Percentiles rank a stretch among this genome's conserved stretches.
phyloP scores from a whole-genome alignment of 2,113 vertebrate genomes.

The Pithys albifrons region DNA sequence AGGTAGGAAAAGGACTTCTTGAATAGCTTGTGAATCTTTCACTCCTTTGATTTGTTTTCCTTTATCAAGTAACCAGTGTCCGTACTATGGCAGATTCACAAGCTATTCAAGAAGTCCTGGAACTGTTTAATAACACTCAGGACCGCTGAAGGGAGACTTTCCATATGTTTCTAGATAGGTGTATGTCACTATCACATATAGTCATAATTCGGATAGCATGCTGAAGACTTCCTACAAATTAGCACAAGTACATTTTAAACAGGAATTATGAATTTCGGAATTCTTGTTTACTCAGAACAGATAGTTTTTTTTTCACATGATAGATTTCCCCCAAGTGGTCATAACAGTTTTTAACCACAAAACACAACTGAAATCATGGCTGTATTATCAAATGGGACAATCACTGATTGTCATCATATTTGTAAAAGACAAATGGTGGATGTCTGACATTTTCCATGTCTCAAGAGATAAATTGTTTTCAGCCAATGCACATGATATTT shows the following conservation, averaged over 20 bases:
- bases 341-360: constrained; percentile 20
- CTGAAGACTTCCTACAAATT: not conserved
- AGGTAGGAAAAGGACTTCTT: constrained; percentile 60
- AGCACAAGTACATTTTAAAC: not conserved
- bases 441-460: not conserved
- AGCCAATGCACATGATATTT: not conserved
- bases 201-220: not conserved
- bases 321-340: not conserved
- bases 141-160: constrained; percentile 23
- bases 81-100: not conserved
- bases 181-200: not conserved
- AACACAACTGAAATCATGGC: not conserved
- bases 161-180: not conserved
- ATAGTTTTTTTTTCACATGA: not conserved
- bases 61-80: constrained; percentile 1
- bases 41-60: constrained; percentile 12
- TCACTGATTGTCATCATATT: not conserved
- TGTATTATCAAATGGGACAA: not conserved
- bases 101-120: no score
- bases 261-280: not conserved
- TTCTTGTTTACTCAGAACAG: not conserved
- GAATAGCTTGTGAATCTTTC: constrained; percentile 20
- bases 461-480: not conserved
- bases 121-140: not conserved
- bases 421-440: not conserved